Evolutionary conservation across 2,797 vertebrate species (phyloP), one percentile per base, ranked within the genome.

Genomic region (Intellagama lesueurii): DNA sequence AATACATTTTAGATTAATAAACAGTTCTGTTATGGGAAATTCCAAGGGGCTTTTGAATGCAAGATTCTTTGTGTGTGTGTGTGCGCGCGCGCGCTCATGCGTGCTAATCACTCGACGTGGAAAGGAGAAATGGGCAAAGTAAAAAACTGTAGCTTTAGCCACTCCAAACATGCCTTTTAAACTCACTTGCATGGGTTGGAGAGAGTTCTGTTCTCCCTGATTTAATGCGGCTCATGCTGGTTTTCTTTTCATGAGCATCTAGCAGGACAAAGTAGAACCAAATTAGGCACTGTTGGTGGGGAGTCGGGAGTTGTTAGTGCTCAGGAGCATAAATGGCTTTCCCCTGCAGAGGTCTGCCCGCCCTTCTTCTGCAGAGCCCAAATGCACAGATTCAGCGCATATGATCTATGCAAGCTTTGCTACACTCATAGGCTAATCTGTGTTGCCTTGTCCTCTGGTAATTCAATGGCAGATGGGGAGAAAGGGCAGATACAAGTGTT

Each of bases 211-310:
- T 40, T 64, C 83, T 83, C 68, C 79, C 80, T 49, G 73, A 87
- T 83, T 86, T 82, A 91, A 89, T 89, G 73, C 14, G 56, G 40
- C 66, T 86, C 79, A 47, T 79, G 83, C 90, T 91, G 83, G 72
- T 88, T 81, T 85, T 81, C 86, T 81, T 88, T 85, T 81, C 85
- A 87, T 83, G 70, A 70, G 72, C 85, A 47, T 77, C 85, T 83
- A 87, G 35, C 49, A 83, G 85, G 85, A 81, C 89, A 90, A 90
- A 90, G 89, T 70, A 40, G 85, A 87, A 87, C 85, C 89, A 86
- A 90, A 90, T 90, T 90, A 90, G 80, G 72, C 89, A 83, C 89
- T 22, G 80, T 76, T 87, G 89, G 89, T 28, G 80, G 85, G 72
- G 60, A 14, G 76, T 5, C 26, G 32, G 70, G 73, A 87, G 68